phyloP scores from a whole-genome alignment of 2,888 invertebrate species.

The Rutpela maculata region DNA sequence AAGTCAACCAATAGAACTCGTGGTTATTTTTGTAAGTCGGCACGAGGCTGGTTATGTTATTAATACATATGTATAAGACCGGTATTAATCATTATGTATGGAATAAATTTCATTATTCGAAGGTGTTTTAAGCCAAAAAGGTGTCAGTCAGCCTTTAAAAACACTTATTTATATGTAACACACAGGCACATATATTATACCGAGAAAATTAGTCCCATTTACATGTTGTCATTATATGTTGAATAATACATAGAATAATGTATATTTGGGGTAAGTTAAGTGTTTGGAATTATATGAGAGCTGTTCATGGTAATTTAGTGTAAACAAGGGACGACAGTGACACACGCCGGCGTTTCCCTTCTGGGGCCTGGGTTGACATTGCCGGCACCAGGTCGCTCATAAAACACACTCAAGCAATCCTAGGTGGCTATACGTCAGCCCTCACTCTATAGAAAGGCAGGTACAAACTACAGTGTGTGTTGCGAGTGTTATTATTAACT shows the following conservation, averaged over 20 bases:
- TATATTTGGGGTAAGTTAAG: constrained; percentile 52
- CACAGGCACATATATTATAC: background rate
- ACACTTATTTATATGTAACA: background rate
- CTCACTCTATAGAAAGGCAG: constrained; percentile 34
- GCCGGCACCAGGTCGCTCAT: constrained; percentile 45
- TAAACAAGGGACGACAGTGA: constrained; percentile 61
- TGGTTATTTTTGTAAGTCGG: background rate
- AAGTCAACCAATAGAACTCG: background rate
- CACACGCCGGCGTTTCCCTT: constrained; percentile 51
- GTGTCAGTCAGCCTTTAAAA: background rate
- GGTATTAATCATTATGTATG: background rate
- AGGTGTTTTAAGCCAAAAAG: constrained; percentile 6
- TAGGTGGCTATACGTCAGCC: constrained; percentile 48
- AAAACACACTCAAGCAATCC: constrained; percentile 51
- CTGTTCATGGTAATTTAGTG: constrained; percentile 58
- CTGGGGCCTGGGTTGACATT: constrained; percentile 44
- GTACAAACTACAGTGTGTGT: background rate
- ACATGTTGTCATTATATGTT: constrained; percentile 46
- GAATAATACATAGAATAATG: constrained; percentile 50
- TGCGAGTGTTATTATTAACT: too few species aligned
- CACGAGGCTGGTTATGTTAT: background rate
- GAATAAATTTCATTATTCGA: background rate
- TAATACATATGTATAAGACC: constrained; percentile 15
- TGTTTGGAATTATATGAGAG: constrained; percentile 49
- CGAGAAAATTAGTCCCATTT: constrained; percentile 45